Base-by-base conservation (phyloP, 2,888 invertebrate genomes). In the Periphyllus acericola region DNA sequence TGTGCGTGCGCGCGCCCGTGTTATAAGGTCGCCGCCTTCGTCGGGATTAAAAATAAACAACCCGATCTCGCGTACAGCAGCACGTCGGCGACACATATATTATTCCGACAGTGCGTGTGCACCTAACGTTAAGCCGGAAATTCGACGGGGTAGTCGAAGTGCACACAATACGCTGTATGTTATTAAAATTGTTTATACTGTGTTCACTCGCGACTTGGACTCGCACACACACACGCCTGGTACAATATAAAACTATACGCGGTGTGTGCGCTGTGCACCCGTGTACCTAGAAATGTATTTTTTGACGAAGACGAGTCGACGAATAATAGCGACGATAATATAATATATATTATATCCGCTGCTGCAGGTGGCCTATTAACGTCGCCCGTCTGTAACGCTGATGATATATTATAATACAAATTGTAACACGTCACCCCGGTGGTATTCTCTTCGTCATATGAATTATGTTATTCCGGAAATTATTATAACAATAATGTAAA, bases 41-140 rank as follows among this genome's bases (percentile, higher is more conserved):
- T 17, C 46, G 78, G 55, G 78, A 85, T 79, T 78, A 85, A 85
- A 85, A 52, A 85, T 79, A 85, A 85, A 85, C 85, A 85, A 85
- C 79, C 85, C 79, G 79, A 46, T 78, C 76, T 36, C 29, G 46
- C 32, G 40, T 66, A n/a, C 19, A 21, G 60, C 60, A 60, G 60
- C 21, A 21, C 6, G 60, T 25, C 21, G 21, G 5, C 60, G 60
- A 4, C 8, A 25, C 60, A 60, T 6, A 60, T 6, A 25, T 60
- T 25, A 60, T 4, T 6, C 25, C 60, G 25, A 25, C 4, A 76
- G 14, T 11, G 11, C 46, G 46, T 14, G 46, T 11, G 14, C 3
- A 14, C 6, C 3, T 6, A 46, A 14, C 46, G 74, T 80, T 87
- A 80, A 87, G 72, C 86, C 86, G 86, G 86, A 87, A 87, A 87